Evolutionary conservation across 2,797 vertebrate species (phyloP).

Genomic region (Harpagifer antarcticus): DNA sequence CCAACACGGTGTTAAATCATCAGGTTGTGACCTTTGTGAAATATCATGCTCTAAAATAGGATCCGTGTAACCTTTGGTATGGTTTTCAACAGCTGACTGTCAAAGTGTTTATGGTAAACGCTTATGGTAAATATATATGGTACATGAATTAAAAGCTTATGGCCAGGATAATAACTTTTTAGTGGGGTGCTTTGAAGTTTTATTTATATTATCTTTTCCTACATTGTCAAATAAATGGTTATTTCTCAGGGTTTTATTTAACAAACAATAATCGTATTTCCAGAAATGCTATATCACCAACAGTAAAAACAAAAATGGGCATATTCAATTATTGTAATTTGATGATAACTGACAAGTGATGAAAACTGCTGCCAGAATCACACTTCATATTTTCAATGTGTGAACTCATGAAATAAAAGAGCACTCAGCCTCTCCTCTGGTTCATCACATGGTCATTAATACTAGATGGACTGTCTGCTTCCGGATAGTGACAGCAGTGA

Average conservation of each 20-base stretch:
- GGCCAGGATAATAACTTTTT: constrained; percentile 20
- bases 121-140: constrained; percentile 27
- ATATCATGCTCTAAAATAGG: constrained; percentile 47
- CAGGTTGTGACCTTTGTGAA: constrained; percentile 41
- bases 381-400: background rate
- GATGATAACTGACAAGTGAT: constrained; percentile 3
- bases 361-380: constrained; percentile 15
- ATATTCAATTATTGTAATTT: background rate
- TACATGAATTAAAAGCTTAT: constrained; percentile 11
- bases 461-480: constrained; percentile 48
- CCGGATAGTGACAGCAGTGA: background rate
- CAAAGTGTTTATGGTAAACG: constrained; percentile 50
- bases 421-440: constrained; percentile 24
- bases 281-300: background rate
- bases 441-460: constrained; percentile 41
- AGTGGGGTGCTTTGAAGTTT: background rate
- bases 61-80: constrained; percentile 27
- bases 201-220: constrained; percentile 3
- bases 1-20: constrained; percentile 63
- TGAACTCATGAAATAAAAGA: constrained; percentile 10
- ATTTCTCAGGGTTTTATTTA: background rate
- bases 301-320: background rate
- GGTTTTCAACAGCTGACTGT: constrained; percentile 59
- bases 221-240: background rate
- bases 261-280: background rate